Percentiles rank a stretch among this genome's conserved stretches.
phyloP scores from a whole-genome alignment of 2,113 vertebrate species.

The Neofelis nebulosa region DNA sequence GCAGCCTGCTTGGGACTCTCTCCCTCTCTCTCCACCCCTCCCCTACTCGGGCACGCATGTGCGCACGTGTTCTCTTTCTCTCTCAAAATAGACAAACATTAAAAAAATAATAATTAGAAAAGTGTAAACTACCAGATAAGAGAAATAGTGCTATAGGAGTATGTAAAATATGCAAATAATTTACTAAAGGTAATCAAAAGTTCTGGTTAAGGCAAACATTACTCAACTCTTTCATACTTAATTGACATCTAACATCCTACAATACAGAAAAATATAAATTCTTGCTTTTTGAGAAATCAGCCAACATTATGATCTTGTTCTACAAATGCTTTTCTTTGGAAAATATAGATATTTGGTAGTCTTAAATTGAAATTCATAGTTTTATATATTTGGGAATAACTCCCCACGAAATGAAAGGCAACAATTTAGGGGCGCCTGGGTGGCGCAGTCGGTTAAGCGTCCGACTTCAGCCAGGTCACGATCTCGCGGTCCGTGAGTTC shows the following conservation, averaged over 20 bases:
- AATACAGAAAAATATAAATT: constrained; percentile 57
- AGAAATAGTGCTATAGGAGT: neutral
- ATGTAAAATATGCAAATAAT: constrained; percentile 18
- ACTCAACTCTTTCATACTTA: constrained; percentile 50
- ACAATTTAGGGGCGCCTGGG: too few relatives aligned
- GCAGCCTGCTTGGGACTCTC: too few relatives aligned
- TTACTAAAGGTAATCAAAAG: constrained; percentile 34
- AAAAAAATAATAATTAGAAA: neutral
- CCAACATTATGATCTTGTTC: constrained; percentile 24
- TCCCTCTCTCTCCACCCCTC: too few relatives aligned
- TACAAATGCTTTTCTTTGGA: constrained; percentile 37
- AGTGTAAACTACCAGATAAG: neutral
- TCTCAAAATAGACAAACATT: neutral
- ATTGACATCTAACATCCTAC: constrained; percentile 43
- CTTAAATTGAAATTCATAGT: neutral
- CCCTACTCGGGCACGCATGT: too few relatives aligned
- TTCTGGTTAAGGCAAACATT: constrained; percentile 45
- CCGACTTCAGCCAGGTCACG: too few relatives aligned
- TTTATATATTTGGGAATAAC: neutral
- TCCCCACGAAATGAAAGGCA: neutral
- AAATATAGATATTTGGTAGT: constrained; percentile 2
- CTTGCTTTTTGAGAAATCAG: constrained; percentile 35
- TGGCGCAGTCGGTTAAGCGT: too few relatives aligned
- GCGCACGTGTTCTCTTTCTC: too few relatives aligned
- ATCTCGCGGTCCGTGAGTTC: too few relatives aligned